A percentile compares a stretch with the other conserved stretches of the same genome.
Evolutionary conservation across 2,888 invertebrate genomes (phyloP).

Genomic region (Eurois occulta): DNA sequence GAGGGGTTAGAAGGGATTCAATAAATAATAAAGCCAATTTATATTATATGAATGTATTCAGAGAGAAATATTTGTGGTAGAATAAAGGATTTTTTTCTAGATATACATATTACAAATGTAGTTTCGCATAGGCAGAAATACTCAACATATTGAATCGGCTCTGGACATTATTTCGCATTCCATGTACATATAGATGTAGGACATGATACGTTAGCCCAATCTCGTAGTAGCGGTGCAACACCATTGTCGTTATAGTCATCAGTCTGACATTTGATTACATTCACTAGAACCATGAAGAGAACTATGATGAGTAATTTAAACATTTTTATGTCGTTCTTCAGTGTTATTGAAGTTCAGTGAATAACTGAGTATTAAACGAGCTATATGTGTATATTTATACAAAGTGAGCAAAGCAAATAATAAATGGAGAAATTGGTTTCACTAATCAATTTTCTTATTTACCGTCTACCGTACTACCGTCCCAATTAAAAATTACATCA

Average conservation of each 20-base stretch:
- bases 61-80: too few relatives aligned
- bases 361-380: neutral
- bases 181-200: too few relatives aligned
- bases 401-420: neutral
- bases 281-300: neutral
- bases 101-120: too few relatives aligned
- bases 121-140: too few relatives aligned
- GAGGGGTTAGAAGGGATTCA: neutral
- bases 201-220: too few relatives aligned
- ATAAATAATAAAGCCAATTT: neutral
- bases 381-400: neutral
- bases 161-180: too few relatives aligned
- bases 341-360: neutral
- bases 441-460: neutral
- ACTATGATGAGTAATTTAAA: neutral
- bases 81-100: too few relatives aligned
- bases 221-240: neutral
- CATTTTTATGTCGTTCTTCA: neutral
- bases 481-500: too few relatives aligned
- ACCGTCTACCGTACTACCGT: too few relatives aligned
- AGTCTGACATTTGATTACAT: constrained; percentile 8
- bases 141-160: too few relatives aligned
- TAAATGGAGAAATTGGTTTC: neutral
- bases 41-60: too few relatives aligned
- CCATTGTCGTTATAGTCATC: neutral